phyloP scores from a whole-genome alignment of 30 jellyfish, hydroid and myxozoan species.

The Aurelia sp. region DNA sequence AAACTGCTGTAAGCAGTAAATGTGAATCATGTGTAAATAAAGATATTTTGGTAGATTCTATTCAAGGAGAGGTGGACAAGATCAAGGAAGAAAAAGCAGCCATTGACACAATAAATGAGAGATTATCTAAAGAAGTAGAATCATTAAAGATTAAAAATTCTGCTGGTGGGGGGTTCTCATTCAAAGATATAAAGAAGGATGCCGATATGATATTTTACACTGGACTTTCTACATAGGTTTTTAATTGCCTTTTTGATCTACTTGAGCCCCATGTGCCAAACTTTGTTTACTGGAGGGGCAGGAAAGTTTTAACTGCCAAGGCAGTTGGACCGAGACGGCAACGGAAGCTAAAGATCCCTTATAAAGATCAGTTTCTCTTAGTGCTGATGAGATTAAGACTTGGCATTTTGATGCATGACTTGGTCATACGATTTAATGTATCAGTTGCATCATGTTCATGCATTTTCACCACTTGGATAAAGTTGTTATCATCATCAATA shows the following conservation, averaged over 20 bases:
- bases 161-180: background rate
- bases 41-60: no score
- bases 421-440: conserved; percentile 4
- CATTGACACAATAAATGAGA: background rate
- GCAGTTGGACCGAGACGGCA: conserved; percentile 16
- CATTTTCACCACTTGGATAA: conserved; percentile 43
- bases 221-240: background rate
- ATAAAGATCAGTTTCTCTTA: background rate
- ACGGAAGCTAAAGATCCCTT: background rate
- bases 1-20: no score
- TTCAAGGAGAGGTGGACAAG: background rate
- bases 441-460: conserved; percentile 38
- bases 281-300: no score
- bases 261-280: background rate
- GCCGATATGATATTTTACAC: background rate
- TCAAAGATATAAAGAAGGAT: background rate
- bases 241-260: no score
- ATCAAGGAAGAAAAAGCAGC: conserved; percentile 2
- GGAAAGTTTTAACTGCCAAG: no score
- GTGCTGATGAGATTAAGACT: conserved; percentile 25
- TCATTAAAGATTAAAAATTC: background rate
- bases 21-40: no score
- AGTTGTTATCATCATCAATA: conserved; percentile 10
- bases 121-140: background rate
- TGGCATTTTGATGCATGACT: background rate